Base-by-base conservation (phyloP, 2,888 invertebrate species). In the Idaea aversata region DNA sequence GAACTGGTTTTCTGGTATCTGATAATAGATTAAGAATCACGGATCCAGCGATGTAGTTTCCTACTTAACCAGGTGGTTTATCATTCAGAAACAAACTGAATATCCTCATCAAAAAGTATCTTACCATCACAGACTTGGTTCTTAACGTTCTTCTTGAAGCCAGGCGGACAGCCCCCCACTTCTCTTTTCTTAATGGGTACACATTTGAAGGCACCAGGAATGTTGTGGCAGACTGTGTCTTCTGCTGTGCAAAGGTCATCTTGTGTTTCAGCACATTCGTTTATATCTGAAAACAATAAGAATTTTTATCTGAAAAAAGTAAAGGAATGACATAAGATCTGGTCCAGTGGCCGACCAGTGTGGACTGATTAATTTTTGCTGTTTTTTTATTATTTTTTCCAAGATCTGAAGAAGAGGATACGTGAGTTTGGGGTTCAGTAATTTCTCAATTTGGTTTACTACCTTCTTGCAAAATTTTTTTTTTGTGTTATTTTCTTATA, bases 221-320 rank as follows among this genome's bases (percentile, higher is more conserved):
- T 94, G 82, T 96, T 96, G 73, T 95, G 94, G 77, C 96, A 96
- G 1, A 94, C 91, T 35, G 95, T 94, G 59, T 93, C 91, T 6
- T 88, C 87, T 0, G 90, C 93, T 65, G 95, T 95, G 64, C 93
- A 88, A 65, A 95, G 90, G 64, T 93, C 88, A 38, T 95, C 94
- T 59, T 93, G 88, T 0, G 88, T 79, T 75, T 92, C 92, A 0
- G 91, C 89, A 77, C 97, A 97, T 84, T 97, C 97, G 81, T 97
- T 95, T 74, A 97, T 94, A 88, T 97, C 97, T 97, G 81, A 6
- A 75, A 63, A 65, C 4, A 25, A 6, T 34, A 61, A 47, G 34
- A 57, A 5, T 58, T 58, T 58, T n/a, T 5, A 58, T 16, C 58
- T n/a, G 5, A n/a, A n/a, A n/a, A n/a, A n/a, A n/a, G n/a, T n/a